phyloP scores from a whole-genome alignment of 1,140 invertebrate genomes.

The Coptotermes formosanus region DNA sequence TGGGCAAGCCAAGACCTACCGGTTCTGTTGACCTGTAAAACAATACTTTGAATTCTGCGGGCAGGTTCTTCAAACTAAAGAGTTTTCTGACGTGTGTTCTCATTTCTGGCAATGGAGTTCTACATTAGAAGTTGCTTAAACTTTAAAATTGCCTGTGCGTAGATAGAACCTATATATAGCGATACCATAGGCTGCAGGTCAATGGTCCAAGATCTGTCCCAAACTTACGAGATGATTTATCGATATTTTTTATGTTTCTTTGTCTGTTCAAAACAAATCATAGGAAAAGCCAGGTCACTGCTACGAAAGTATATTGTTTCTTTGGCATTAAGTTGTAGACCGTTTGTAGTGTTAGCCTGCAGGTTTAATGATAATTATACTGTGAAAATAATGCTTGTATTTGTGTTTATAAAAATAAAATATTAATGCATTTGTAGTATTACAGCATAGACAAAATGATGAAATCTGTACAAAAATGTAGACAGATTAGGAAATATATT shows the following conservation, averaged over 20 bases:
- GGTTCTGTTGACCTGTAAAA: neutral
- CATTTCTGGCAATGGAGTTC: neutral
- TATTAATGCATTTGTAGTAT: neutral
- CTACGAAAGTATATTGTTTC: too few species aligned
- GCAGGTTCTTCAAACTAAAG: too few species aligned
- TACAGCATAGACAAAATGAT: neutral
- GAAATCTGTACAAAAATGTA: too few species aligned
- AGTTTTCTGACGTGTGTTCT: too few species aligned
- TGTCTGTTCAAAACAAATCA: neutral
- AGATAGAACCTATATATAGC: neutral
- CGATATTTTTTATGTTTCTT: constrained; percentile 18
- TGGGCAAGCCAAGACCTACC: constrained; percentile 2
- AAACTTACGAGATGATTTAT: constrained; percentile 31
- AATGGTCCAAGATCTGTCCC: neutral
- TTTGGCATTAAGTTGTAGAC: too few species aligned
- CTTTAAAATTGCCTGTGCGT: neutral
- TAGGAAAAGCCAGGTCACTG: too few species aligned
- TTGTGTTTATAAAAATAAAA: too few species aligned
- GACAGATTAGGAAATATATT: neutral
- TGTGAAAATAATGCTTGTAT: neutral
- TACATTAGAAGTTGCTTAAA: neutral
- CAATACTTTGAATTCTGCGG: neutral
- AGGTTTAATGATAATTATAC: neutral
- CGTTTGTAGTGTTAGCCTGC: neutral
- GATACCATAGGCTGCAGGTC: neutral